Percentiles rank a stretch among this genome's conserved stretches.
Evolutionary conservation across 2,797 vertebrate genomes (phyloP).

Genomic region (Dromococcyx pavoninus): DNA sequence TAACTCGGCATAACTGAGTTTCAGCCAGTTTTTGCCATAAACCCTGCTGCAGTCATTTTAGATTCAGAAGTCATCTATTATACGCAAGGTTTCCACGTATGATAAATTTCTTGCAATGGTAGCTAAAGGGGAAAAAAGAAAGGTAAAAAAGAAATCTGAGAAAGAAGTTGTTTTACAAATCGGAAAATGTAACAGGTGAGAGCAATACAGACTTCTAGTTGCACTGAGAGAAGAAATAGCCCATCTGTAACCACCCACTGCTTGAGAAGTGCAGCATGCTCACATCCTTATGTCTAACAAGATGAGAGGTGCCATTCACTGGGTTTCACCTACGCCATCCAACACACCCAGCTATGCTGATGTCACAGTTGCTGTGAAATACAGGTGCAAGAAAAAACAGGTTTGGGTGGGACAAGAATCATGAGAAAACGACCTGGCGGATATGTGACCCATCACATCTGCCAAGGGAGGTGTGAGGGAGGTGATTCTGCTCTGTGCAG

Average conservation of each 20-base stretch:
- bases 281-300: not conserved
- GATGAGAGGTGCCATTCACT: not conserved
- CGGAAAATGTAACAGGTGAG: not conserved
- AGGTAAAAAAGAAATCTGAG: not conserved
- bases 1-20: not conserved
- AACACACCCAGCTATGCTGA: not conserved
- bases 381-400: not conserved
- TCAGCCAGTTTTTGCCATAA: not conserved
- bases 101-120: not conserved
- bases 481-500: not conserved
- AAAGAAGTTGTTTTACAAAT: not conserved
- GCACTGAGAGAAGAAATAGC: not conserved
- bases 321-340: not conserved
- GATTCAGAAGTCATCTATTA: not conserved
- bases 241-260: not conserved
- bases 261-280: not conserved
- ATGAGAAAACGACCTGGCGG: not conserved
- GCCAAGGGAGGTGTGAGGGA: not conserved
- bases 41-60: not conserved
- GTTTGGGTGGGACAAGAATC: not conserved
- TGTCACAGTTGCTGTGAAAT: not conserved
- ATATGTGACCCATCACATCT: not conserved
- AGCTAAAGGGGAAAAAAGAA: not conserved
- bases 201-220: not conserved
- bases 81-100: not conserved